These are phyloP conservation scores for Vollenhovia emeryi DNA, from an alignment of 1,140 invertebrate genomes.

Conservation along the genomic window DNA sequence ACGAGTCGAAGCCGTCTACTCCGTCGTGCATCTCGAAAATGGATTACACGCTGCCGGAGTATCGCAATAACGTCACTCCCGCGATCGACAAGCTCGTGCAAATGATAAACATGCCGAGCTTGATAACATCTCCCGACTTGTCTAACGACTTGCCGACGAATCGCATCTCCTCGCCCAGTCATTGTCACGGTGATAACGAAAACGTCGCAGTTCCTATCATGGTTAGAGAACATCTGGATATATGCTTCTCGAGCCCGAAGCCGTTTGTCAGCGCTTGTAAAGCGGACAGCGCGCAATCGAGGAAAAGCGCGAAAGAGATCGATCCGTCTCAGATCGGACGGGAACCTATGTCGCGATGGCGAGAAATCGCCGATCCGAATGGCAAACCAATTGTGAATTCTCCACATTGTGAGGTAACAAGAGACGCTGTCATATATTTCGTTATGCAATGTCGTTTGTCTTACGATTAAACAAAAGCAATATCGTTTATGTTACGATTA, in stretches of 20 bases:
- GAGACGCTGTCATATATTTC: background rate
- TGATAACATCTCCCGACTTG: background rate
- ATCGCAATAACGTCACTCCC: background rate
- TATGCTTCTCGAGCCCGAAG: background rate
- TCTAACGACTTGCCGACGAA: background rate
- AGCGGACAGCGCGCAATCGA: background rate
- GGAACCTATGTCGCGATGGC: background rate
- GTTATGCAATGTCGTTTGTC: too few species aligned
- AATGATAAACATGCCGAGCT: background rate
- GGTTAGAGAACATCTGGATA: background rate
- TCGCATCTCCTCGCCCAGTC: background rate
- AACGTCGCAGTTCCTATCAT: background rate
- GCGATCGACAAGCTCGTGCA: slow-evolving; percentile 18
- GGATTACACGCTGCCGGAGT: background rate
- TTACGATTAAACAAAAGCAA: too few species aligned
- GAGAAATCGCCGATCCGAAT: background rate
- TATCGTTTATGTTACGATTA: too few species aligned
- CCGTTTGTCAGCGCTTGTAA: background rate
- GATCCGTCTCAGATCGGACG: background rate
- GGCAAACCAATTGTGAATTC: background rate
- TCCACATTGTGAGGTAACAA: background rate
- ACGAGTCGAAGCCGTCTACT: background rate
- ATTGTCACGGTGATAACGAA: background rate
- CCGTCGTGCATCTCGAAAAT: background rate
- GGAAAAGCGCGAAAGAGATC: background rate